These are phyloP conservation scores for Leptinotarsa texana DNA, from an alignment of 1,140 invertebrate species.

Conservation along the genomic window DNA sequence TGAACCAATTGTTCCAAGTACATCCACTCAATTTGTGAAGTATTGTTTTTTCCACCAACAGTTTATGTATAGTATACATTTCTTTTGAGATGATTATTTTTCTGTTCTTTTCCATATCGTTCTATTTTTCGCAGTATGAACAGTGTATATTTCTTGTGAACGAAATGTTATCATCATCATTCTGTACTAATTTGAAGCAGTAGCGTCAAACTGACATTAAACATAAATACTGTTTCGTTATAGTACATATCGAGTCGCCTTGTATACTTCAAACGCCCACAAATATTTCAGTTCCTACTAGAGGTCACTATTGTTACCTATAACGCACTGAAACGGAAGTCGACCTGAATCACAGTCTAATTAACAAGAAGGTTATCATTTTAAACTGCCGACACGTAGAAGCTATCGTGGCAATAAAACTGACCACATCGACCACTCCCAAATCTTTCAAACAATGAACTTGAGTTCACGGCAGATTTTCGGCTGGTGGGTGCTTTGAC, in stretches of 20 bases:
- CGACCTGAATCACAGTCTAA: not conserved
- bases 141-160: too few relatives aligned
- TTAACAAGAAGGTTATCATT: conserved; percentile 2
- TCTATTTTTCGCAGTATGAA: too few relatives aligned
- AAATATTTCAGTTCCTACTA: not conserved
- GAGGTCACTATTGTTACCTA: not conserved
- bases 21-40: too few relatives aligned
- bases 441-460: conserved; percentile 1
- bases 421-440: conserved; percentile 4
- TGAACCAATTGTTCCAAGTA: too few relatives aligned
- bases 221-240: too few relatives aligned
- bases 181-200: too few relatives aligned
- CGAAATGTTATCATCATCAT: too few relatives aligned
- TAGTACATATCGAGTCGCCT: not conserved
- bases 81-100: too few relatives aligned
- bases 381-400: conserved; percentile 3
- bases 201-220: too few relatives aligned
- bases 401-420: not conserved
- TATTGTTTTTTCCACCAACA: too few relatives aligned
- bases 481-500: conserved; percentile 1
- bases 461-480: conserved; percentile 1
- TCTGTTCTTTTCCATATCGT: too few relatives aligned
- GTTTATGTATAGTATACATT: too few relatives aligned
- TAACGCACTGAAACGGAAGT: not conserved
- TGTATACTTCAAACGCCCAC: not conserved